Percentiles rank a stretch among this genome's conserved stretches.
phyloP scores from a whole-genome alignment of 2,797 vertebrate species.

The Poecilia picta region DNA sequence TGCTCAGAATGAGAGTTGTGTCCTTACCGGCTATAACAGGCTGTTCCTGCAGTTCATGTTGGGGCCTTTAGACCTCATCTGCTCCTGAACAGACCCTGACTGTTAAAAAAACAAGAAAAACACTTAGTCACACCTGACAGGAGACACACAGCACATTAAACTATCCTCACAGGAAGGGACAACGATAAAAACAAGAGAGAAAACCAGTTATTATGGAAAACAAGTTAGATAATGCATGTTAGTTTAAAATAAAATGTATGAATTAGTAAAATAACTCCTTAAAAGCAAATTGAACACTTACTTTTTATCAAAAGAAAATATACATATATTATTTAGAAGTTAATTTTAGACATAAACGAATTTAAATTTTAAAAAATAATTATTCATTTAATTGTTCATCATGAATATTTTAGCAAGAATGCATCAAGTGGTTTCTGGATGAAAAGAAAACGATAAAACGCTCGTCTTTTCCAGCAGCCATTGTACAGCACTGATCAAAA shows the following conservation, averaged over 20 bases:
- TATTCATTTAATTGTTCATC: no score
- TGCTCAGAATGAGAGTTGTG: conserved; percentile 11
- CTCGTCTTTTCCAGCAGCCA: no score
- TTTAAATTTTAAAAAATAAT: neutral
- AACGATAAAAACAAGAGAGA: neutral
- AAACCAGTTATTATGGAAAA: neutral
- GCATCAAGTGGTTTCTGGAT: no score
- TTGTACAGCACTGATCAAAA: no score
- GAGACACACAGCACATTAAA: neutral
- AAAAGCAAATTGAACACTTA: neutral
- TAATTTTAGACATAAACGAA: neutral
- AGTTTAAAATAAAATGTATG: neutral
- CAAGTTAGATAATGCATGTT: neutral
- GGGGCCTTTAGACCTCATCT: conserved; percentile 89
- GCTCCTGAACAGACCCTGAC: conserved; percentile 88
- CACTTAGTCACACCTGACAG: neutral
- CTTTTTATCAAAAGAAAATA: neutral
- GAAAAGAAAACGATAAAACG: no score
- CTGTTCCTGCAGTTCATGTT: conserved; percentile 86
- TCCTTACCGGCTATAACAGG: conserved; percentile 81
- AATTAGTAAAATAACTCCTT: neutral
- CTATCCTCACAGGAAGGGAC: no score
- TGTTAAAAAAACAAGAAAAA: conserved; percentile 46
- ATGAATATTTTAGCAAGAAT: neutral
- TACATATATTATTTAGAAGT: neutral